Conservation (phyloP, 2,888 invertebrate species). For the Clanis bilineata region DNA sequence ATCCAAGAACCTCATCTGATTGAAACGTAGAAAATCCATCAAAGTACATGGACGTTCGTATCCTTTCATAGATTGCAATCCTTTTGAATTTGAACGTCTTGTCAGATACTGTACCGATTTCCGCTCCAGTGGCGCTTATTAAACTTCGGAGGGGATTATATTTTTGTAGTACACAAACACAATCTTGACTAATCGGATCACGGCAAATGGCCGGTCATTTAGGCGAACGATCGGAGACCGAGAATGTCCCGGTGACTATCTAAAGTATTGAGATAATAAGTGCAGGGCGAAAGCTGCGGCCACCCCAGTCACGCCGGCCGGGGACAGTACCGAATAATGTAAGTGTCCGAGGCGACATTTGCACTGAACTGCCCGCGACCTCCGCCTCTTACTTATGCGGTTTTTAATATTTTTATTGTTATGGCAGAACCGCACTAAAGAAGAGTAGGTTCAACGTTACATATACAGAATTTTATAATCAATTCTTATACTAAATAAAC, state of each 20-base stretch:
- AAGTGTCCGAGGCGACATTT: constrained; percentile 81
- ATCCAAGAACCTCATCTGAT: constrained; percentile 57
- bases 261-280: constrained; percentile 81
- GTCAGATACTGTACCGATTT: constrained; percentile 39
- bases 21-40: constrained; percentile 66
- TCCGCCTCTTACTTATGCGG: constrained; percentile 81
- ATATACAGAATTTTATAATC: constrained; percentile 3
- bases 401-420: constrained; percentile 86
- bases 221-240: constrained; percentile 67
- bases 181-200: constrained; percentile 81
- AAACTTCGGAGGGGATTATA: constrained; percentile 62
- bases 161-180: constrained; percentile 77
- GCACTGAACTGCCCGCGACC: constrained; percentile 81
- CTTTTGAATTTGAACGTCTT: constrained; percentile 58
- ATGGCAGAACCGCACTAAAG: constrained; percentile 61
- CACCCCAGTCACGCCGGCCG: constrained; percentile 37
- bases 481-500: too few species aligned
- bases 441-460: constrained; percentile 35
- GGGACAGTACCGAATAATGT: constrained; percentile 75
- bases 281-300: constrained; percentile 53
- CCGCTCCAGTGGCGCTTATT: constrained; percentile 47
- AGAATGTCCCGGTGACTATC: constrained; percentile 77
- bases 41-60: constrained; percentile 54
- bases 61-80: constrained; percentile 68
- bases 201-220: constrained; percentile 78